Percentiles rank a stretch among this genome's conserved stretches.
These are phyloP conservation scores for Coregonus sp. DNA, from an alignment of 2,797 vertebrate genomes.

Conservation along the genomic window DNA sequence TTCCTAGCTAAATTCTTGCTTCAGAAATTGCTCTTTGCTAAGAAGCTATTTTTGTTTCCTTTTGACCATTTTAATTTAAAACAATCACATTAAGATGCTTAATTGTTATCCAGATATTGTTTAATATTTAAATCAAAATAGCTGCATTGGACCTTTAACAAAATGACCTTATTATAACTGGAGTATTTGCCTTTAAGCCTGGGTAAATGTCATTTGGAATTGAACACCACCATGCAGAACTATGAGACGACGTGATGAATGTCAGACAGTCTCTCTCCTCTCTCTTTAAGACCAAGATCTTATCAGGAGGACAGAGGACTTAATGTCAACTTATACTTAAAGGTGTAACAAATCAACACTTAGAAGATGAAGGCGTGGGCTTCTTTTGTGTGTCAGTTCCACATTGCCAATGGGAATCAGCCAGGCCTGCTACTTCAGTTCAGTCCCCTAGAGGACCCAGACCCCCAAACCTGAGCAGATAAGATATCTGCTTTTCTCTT, in stretches of 20 bases:
- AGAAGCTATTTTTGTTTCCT: too few species aligned
- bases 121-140: background rate
- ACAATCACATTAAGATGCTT: too few species aligned
- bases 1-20: too few species aligned
- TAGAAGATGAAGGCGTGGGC: constrained; percentile 54
- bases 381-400: constrained; percentile 43
- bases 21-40: too few species aligned
- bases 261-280: constrained; percentile 5
- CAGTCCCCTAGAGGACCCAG: constrained; percentile 25
- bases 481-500: constrained; percentile 71
- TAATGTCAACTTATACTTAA: constrained; percentile 52
- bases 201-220: constrained; percentile 34
- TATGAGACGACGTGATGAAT: constrained; percentile 1
- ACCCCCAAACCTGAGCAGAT: constrained; percentile 57
- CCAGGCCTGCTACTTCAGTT: background rate
- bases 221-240: constrained; percentile 16
- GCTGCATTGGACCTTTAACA: background rate
- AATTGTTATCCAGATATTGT: background rate
- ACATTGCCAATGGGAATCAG: background rate
- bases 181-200: constrained; percentile 32
- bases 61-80: too few species aligned
- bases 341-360: constrained; percentile 55
- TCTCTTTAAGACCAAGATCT: constrained; percentile 34
- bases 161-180: constrained; percentile 30
- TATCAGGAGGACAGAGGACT: constrained; percentile 10